Evolutionary conservation across 2,113 vertebrate species (phyloP).

Genomic region (Megaceryle torquata): DNA sequence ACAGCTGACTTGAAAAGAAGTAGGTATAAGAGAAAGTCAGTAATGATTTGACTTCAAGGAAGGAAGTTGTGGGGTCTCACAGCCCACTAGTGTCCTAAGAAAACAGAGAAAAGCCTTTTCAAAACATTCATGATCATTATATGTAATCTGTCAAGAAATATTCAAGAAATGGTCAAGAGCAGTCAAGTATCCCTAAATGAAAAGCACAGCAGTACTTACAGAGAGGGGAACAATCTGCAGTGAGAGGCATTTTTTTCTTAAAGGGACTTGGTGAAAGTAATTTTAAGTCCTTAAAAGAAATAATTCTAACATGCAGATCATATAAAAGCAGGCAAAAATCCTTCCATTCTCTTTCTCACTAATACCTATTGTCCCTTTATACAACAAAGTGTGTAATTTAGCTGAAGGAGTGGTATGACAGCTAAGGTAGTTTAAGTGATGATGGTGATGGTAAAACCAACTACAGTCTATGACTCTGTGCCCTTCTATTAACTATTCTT

Average conservation of each 20-base stretch:
- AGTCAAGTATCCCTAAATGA: background rate
- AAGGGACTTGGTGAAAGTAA: background rate
- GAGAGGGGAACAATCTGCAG: background rate
- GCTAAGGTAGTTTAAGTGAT: background rate
- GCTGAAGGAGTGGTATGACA: background rate
- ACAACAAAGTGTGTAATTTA: background rate
- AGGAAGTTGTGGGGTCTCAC: background rate
- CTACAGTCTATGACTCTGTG: background rate
- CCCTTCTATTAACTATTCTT: background rate
- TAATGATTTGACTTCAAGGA: background rate
- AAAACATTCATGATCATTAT: background rate
- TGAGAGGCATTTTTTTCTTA: background rate
- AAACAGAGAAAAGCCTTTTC: background rate
- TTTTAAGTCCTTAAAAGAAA: background rate
- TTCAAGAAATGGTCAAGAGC: background rate
- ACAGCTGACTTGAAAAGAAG: background rate
- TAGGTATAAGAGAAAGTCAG: background rate
- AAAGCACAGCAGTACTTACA: background rate
- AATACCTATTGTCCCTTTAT: background rate
- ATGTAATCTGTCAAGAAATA: background rate
- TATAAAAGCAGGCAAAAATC: background rate
- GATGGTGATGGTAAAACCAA: background rate
- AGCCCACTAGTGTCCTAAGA: background rate
- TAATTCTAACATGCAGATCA: background rate
- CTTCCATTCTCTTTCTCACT: background rate